Evolutionary conservation across 2,797 vertebrate genomes (phyloP), one percentile per base, ranked within the genome.

Genomic region (Masticophis lateralis): DNA sequence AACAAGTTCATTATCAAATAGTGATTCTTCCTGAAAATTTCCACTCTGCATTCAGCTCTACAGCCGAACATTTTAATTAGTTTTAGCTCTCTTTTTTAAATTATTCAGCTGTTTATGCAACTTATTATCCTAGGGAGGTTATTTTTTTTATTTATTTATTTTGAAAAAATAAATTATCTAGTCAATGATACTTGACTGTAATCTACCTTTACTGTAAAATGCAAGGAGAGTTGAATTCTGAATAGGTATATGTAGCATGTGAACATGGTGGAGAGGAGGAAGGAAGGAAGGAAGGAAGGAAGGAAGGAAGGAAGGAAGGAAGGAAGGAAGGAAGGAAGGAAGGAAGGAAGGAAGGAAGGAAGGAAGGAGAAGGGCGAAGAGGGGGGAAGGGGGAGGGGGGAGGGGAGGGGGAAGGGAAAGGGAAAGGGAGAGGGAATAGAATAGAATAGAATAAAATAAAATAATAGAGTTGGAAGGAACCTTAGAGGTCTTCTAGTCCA

Each of bases 81-180:
- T 89, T 89, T 63, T 51, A 61, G 88, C 88, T 89, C 59, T 27
- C 59, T 89, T 43, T 59, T 89, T 63, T 89, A 89, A 89, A 89
- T 89, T 89, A 89, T 89, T 89, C 88, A 89, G 16, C 59, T 79
- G 74, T 79, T 43, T 79, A 79, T 79, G 37, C 37, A 79, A 43
- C 37, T 43, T 79, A 79, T 43, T 79, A 79, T 79, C 37, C 37
- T 43, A 79, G 37, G 4, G 74, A 79, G 74, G 74, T 4, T 37
- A 37, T 37, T 69, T 2, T 32, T 16, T 32, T 32, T 60, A 2
- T 61, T 11, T 4, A 3, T 61, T 20, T 37, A 9, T 14, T 16
- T 9, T 0, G 0, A 22, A 37, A 13, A 66, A 32, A 69, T 32
- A 69, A 32, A 74, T 74, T 37, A 79, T 79, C 69, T 43, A 22